phyloP scores from a whole-genome alignment of 92 coral and sea anemone species.

The Palythoa caribaeorum region DNA sequence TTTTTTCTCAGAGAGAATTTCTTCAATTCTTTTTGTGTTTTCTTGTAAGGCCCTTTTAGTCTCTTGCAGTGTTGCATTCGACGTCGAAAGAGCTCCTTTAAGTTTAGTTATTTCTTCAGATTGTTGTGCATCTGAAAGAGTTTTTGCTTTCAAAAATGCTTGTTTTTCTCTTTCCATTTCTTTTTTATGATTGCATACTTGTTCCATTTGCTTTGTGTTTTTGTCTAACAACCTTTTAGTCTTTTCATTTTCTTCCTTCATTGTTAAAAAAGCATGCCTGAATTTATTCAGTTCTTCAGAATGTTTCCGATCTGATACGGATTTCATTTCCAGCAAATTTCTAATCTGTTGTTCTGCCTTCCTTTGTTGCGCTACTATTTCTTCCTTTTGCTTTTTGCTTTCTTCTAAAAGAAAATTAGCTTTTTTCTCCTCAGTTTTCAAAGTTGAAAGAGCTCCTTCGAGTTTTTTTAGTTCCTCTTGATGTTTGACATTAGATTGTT shows the following conservation, averaged over 20 bases:
- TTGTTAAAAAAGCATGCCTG: background rate
- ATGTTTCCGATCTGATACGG: background rate
- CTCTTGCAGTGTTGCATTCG: conserved; percentile 26
- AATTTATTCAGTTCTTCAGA: conserved; percentile 14
- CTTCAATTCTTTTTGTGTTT: conserved; percentile 14
- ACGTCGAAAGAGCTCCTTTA: conserved; percentile 45
- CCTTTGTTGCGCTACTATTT: background rate
- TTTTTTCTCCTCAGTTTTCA: background rate
- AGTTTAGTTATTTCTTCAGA: conserved; percentile 53
- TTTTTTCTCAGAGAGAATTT: conserved; percentile 15
- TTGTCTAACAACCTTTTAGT: conserved; percentile 25
- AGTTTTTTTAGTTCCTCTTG: background rate
- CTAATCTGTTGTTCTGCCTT: background rate
- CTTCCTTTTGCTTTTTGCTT: conserved; percentile 23
- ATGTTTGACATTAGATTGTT: background rate
- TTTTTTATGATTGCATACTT: conserved; percentile 6
- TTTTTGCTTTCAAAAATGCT: conserved; percentile 38
- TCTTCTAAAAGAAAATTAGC: conserved; percentile 26
- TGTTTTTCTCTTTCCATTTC: conserved; percentile 43
- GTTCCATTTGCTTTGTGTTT: conserved; percentile 26
- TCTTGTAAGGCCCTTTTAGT: conserved; percentile 26
- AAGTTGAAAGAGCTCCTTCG: background rate
- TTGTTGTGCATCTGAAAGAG: conserved; percentile 17
- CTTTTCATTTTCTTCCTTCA: conserved; percentile 12
- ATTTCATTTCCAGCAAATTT: conserved; percentile 36